A percentile compares a stretch with the other conserved stretches of the same genome.
Conservation (phyloP, 2,797 vertebrate genomes). For the Pelobates cultripes region DNA sequence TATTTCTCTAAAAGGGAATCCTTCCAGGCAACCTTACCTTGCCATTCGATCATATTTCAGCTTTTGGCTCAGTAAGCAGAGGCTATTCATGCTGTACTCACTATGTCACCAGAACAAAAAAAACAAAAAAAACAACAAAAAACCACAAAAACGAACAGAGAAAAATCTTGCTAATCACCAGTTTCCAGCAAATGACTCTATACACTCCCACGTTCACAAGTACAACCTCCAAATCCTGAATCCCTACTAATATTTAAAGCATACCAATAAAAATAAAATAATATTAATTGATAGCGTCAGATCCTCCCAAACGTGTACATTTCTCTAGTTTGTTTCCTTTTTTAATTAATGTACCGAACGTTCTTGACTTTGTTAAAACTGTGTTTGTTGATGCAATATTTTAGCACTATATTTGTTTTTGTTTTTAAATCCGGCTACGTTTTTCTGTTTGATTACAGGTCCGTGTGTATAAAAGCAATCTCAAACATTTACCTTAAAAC, state of each 20-base stretch:
- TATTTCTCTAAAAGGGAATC: too few species aligned
- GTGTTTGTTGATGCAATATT: conserved; percentile 43
- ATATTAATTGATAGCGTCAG: conserved; percentile 68
- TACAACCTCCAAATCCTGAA: conserved; percentile 61
- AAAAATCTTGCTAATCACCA: conserved; percentile 60
- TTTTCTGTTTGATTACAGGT: conserved; percentile 45
- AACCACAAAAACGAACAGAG: conserved; percentile 46
- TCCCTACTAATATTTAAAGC: conserved; percentile 65
- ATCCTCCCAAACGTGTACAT: conserved; percentile 66
- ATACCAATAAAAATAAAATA: conserved; percentile 75
- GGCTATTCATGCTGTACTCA: conserved; percentile 43
- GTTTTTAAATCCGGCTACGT: conserved; percentile 44
- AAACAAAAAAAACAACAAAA: conserved; percentile 57
- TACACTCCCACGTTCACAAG: conserved; percentile 69
- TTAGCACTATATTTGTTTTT: conserved; percentile 57
- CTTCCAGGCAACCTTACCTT: conserved; percentile 64
- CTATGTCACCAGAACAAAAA: conserved; percentile 45
- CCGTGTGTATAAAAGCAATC: not conserved
- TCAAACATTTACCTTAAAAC: conserved; percentile 20
- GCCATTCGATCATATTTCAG: conserved; percentile 62
- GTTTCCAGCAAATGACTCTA: conserved; percentile 60
- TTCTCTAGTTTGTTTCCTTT: conserved; percentile 56
- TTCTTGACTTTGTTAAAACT: conserved; percentile 34
- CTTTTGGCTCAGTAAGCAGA: conserved; percentile 59
- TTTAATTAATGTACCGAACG: conserved; percentile 42